Evolutionary conservation across 2,888 invertebrate genomes (phyloP).

Genomic region (Drosophila nigritarsus): DNA sequence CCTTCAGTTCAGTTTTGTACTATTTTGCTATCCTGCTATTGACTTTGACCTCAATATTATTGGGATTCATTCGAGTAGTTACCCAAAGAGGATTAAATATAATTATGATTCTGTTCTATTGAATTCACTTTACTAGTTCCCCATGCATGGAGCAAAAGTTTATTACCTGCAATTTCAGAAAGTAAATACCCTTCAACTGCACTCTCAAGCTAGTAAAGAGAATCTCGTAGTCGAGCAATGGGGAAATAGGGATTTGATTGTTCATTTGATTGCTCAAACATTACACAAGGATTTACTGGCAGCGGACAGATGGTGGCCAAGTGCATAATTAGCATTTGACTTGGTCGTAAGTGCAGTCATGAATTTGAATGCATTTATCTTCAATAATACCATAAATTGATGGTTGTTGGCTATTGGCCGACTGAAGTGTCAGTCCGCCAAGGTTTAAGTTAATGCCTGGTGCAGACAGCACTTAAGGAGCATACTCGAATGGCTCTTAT

Average conservation of each 20-base stretch:
- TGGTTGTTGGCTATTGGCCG: background rate
- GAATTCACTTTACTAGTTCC: background rate
- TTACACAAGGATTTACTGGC: constrained; percentile 34
- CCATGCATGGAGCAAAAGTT: background rate
- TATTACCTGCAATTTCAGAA: background rate
- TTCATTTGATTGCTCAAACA: constrained; percentile 31
- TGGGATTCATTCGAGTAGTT: background rate
- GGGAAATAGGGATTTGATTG: constrained; percentile 3
- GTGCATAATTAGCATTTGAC: constrained; percentile 46
- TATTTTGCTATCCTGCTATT: background rate
- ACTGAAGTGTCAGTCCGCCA: constrained; percentile 15
- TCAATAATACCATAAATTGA: background rate
- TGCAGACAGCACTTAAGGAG: constrained; percentile 30
- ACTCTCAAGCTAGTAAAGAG: background rate
- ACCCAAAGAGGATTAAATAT: too few species aligned
- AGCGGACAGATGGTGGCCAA: constrained; percentile 32
- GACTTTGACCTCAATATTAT: background rate
- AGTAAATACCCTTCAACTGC: background rate
- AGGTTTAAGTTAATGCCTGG: constrained; percentile 43
- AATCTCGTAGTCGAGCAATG: background rate
- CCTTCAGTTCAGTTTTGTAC: background rate
- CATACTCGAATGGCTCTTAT: constrained; percentile 5
- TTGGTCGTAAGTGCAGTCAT: constrained; percentile 17
- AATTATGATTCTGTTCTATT: background rate
- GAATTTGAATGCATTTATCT: constrained; percentile 24